Evolutionary conservation across 2,113 vertebrate genomes (phyloP).

Genomic region (Oncorhynchus keta): DNA sequence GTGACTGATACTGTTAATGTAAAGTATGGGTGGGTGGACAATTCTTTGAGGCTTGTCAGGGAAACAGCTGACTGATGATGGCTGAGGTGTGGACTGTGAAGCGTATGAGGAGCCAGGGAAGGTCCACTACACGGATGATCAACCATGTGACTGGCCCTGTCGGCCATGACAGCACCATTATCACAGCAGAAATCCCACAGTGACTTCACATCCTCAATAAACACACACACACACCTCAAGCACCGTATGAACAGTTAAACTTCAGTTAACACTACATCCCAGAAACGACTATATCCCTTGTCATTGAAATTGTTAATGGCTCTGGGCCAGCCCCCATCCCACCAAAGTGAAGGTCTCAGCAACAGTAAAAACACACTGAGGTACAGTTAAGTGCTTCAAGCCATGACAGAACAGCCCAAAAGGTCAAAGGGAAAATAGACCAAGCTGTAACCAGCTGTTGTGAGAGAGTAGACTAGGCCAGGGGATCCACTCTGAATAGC

Average conservation of each 20-base stretch:
- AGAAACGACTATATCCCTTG: not conserved
- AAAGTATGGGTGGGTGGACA: conserved; percentile 31
- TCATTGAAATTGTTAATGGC: not conserved
- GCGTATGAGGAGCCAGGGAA: conserved; percentile 1
- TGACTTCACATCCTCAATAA: conserved; percentile 8
- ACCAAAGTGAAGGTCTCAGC: not conserved
- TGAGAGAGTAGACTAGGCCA: too few species aligned
- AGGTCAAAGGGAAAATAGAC: not conserved
- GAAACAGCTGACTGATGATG: conserved; percentile 31
- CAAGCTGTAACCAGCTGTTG: not conserved
- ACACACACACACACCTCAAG: not conserved
- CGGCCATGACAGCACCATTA: conserved; percentile 26
- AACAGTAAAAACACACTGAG: conserved; percentile 1
- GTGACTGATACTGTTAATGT: not conserved
- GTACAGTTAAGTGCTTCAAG: not conserved
- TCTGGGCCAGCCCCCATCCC: not conserved
- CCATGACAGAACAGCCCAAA: not conserved
- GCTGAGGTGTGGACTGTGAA: conserved; percentile 24
- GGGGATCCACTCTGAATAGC: not conserved
- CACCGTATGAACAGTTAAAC: not conserved
- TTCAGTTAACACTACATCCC: not conserved
- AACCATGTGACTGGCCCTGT: conserved; percentile 23
- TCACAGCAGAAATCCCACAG: conserved; percentile 12
- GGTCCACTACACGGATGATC: conserved; percentile 31
- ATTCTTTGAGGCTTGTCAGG: not conserved